phyloP scores from a whole-genome alignment of 2,888 invertebrate species.

The Drosophila fungiperda region DNA sequence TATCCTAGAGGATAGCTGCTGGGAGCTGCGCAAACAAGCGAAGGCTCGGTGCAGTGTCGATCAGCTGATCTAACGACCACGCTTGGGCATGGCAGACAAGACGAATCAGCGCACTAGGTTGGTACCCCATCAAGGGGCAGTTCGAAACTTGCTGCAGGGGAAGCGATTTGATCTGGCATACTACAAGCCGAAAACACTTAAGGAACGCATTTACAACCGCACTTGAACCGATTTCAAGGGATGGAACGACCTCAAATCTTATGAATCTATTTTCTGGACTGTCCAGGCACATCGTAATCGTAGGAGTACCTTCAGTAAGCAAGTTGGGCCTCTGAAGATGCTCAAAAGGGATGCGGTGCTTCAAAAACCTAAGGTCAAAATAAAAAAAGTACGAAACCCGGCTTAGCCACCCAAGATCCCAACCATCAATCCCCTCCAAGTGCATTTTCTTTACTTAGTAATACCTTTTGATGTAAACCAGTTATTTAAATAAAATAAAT shows the following conservation, averaged over 20 bases:
- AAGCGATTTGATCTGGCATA: slow-evolving; percentile 3
- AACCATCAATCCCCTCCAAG: not conserved
- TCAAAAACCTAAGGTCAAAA: not conserved
- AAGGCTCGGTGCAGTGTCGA: not conserved
- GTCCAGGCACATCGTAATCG: not conserved
- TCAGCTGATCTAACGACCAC: slow-evolving; percentile 9
- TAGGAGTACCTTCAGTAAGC: not conserved
- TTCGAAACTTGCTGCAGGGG: not conserved
- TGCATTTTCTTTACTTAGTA: not conserved
- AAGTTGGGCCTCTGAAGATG: not conserved
- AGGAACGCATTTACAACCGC: slow-evolving; percentile 22
- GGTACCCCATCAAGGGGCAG: not conserved
- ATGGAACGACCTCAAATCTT: not conserved
- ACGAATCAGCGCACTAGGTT: too few relatives aligned
- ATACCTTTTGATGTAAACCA: not conserved
- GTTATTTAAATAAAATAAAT: not conserved
- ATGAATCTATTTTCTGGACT: too few relatives aligned
- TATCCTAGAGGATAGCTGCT: slow-evolving; percentile 23
- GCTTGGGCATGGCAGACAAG: not conserved
- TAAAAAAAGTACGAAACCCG: not conserved
- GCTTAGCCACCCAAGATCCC: too few relatives aligned
- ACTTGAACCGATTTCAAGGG: slow-evolving; percentile 30
- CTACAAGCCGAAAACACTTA: slow-evolving; percentile 13
- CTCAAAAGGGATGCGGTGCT: accelerated
- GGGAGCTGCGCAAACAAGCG: slow-evolving; percentile 33